phyloP scores from a whole-genome alignment of 2,113 vertebrate species.

The Mobula birostris region DNA sequence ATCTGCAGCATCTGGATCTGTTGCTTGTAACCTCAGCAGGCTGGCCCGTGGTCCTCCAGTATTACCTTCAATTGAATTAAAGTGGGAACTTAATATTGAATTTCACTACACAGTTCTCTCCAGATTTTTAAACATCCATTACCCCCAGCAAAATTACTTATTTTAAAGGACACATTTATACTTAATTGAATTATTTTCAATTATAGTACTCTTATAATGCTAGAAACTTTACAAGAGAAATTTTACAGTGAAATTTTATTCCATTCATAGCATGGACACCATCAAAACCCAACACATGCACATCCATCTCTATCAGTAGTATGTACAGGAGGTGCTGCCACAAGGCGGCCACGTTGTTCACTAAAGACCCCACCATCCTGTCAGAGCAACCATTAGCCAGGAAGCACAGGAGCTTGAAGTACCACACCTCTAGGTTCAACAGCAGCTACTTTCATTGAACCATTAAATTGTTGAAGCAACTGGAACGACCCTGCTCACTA shows the following conservation, averaged over 20 bases:
- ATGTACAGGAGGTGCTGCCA: too few species aligned
- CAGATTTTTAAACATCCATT: background rate
- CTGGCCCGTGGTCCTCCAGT: constrained; percentile 38
- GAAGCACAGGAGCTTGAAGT: too few species aligned
- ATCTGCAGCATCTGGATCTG: constrained; percentile 23
- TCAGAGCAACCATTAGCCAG: too few species aligned
- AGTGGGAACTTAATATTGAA: background rate
- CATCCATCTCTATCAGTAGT: too few species aligned
- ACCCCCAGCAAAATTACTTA: background rate
- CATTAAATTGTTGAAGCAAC: too few species aligned
- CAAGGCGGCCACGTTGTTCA: too few species aligned
- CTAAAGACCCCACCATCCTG: too few species aligned
- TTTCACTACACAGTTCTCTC: background rate
- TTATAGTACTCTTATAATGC: background rate
- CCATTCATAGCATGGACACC: background rate
- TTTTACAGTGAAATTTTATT: background rate
- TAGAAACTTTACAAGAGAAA: background rate
- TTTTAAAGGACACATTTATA: background rate
- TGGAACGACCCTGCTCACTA: too few species aligned
- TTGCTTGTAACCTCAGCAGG: background rate
- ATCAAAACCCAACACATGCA: background rate
- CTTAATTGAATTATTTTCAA: background rate
- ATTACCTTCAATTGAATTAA: constrained; percentile 39
- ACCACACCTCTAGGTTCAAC: too few species aligned
- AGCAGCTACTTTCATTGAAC: too few species aligned